Base-by-base conservation (phyloP, 1,140 invertebrate genomes). In the Portunus trituberculatus region DNA sequence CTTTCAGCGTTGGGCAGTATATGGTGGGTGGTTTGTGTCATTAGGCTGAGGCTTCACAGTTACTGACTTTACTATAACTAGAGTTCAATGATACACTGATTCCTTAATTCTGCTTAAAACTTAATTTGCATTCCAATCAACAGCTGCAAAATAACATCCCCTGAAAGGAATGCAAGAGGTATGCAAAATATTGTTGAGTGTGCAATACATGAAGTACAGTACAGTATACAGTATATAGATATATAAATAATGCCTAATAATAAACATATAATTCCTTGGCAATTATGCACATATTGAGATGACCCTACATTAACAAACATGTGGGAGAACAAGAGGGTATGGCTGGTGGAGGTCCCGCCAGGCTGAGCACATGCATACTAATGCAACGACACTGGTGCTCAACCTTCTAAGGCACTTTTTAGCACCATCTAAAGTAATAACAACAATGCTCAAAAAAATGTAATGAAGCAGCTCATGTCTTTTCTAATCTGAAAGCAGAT, bases 351-450 rank as follows among this genome's bases (percentile, higher is more conserved):
- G 67, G 52, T 31, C 52, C n/a, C 52, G 20, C 67, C 52, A 32
- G 39, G 28, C 67, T 14, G 92, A 88, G 84, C 48, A 86, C 46
- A 93, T 59, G 87, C 84, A 86, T 31, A 93, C 91, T 46, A 67
- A 52, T 92, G 59, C 87, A 91, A 88, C 82, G 89, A 95, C 67
- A 88, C 52, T 92, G 91, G 94, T 95, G 94, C 94, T 93, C 84
- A 95, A 95, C 94, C 94, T 92, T 92, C 94, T 95, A 95, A 95
- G 94, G 94, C 94, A 95, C 94, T 95, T 95, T 29, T 88, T 95
- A 95, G 94, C 94, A 95, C 94, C 94, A 95, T 91, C 82, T 92
- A 87, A 87, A 95, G 94, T 95, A 95, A 92, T 86, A 92, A 76
- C 39, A 52, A 91, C 52, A 28, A 91, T 91, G 91, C 31, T 32